phyloP scores from a whole-genome alignment of 2,113 vertebrate genomes.

The Chaetura pelagica region DNA sequence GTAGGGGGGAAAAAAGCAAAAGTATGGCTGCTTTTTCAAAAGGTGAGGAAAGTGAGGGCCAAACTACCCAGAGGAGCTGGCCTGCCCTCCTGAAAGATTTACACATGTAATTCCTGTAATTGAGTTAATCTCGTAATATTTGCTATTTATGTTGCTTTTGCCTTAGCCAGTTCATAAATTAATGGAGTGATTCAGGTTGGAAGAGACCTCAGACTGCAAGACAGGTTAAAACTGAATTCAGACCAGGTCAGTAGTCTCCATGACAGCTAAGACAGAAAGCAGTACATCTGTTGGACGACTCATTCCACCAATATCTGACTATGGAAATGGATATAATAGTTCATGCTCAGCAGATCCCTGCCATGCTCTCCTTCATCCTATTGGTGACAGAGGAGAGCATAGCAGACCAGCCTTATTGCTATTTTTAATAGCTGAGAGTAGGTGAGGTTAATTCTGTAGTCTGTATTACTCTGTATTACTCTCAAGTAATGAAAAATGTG shows the following conservation, averaged over 20 bases:
- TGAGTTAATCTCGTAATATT: neutral
- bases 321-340: neutral
- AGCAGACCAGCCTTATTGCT: neutral
- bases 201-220: neutral
- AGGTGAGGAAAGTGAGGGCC: neutral
- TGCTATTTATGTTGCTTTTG: neutral
- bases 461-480: neutral
- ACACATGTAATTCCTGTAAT: neutral
- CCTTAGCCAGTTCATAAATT: neutral
- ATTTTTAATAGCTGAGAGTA: neutral
- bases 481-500: neutral
- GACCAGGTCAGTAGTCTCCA: neutral
- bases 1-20: accelerated
- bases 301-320: neutral
- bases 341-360: neutral
- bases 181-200: neutral
- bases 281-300: neutral
- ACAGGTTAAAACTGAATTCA: neutral
- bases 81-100: neutral
- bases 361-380: neutral
- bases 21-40: neutral
- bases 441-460: neutral
- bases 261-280: neutral
- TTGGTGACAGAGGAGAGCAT: neutral
- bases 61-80: neutral